Percentiles rank a stretch among this genome's conserved stretches.
These are phyloP conservation scores for Lepidurus arcticus DNA, from an alignment of 1,140 invertebrate species.

Conservation along the genomic window DNA sequence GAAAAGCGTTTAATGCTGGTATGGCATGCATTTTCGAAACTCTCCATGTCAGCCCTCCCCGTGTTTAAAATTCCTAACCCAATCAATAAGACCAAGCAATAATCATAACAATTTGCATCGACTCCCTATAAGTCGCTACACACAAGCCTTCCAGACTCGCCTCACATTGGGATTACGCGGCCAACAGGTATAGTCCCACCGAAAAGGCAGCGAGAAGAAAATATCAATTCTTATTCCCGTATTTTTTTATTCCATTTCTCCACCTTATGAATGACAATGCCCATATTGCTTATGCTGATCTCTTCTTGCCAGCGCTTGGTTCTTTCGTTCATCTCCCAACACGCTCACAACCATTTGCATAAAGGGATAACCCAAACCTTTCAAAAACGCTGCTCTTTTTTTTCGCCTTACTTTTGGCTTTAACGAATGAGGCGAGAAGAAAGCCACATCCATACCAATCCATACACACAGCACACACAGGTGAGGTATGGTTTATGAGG, in stretches of 20 bases:
- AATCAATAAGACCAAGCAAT: background rate
- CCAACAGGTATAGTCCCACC: background rate
- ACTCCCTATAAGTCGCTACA: background rate
- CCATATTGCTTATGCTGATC: slow-evolving; percentile 14
- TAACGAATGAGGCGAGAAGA: background rate
- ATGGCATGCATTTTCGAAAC: background rate
- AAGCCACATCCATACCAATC: background rate
- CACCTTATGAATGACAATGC: slow-evolving; percentile 15
- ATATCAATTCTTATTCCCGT: background rate
- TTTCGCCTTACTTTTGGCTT: background rate
- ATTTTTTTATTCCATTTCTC: slow-evolving; percentile 10
- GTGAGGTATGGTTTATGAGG: slow-evolving; percentile 19
- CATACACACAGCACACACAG: background rate
- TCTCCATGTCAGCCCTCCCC: background rate
- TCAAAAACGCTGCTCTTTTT: background rate
- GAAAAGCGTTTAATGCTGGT: background rate
- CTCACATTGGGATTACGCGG: background rate
- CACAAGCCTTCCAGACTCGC: background rate
- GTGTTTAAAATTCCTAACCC: background rate
- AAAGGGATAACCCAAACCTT: slow-evolving; percentile 10
- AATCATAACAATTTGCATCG: slow-evolving; percentile 16
- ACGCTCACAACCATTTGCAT: background rate
- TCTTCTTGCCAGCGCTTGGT: background rate
- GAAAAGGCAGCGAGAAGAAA: background rate
- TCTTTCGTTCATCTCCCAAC: background rate